These are phyloP conservation scores for Rhynchopsitta pachyrhyncha DNA, from an alignment of 2,113 vertebrate species.

Conservation along the genomic window DNA sequence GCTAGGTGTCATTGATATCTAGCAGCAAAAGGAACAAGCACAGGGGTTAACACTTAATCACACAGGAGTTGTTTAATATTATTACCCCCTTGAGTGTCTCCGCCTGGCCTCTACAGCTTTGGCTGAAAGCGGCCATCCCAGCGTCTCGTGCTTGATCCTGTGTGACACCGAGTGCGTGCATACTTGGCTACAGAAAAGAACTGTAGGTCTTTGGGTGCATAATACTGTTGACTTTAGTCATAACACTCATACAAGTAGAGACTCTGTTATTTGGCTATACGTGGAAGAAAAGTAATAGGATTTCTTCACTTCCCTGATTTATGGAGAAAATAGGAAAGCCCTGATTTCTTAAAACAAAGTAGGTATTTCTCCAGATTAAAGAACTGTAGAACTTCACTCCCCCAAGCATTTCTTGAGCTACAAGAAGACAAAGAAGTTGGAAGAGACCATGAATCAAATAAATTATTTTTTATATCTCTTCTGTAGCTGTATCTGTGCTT, in stretches of 20 bases:
- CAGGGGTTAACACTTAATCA: conserved; percentile 12
- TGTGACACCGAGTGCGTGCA: background rate
- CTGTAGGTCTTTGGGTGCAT: background rate
- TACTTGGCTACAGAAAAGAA: background rate
- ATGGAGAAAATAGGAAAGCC: background rate
- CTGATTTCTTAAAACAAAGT: conserved; percentile 4
- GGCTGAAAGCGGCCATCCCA: background rate
- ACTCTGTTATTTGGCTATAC: background rate
- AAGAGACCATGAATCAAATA: conserved; percentile 32
- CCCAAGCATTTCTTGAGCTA: background rate
- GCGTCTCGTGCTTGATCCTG: background rate
- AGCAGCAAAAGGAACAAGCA: background rate
- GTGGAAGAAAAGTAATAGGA: background rate
- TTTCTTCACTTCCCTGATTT: background rate
- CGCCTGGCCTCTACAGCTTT: background rate
- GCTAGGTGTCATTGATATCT: background rate
- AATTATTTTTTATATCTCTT: conserved; percentile 12
- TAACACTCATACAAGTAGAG: background rate
- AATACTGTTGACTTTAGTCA: background rate
- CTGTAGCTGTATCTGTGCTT: background rate
- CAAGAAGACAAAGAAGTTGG: background rate
- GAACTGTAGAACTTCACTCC: background rate
- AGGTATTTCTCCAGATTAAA: conserved; percentile 19
- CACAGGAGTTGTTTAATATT: background rate
- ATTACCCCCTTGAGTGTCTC: background rate